Base-by-base conservation (phyloP, 2,888 invertebrate genomes). In the Trichacis sp. region DNA sequence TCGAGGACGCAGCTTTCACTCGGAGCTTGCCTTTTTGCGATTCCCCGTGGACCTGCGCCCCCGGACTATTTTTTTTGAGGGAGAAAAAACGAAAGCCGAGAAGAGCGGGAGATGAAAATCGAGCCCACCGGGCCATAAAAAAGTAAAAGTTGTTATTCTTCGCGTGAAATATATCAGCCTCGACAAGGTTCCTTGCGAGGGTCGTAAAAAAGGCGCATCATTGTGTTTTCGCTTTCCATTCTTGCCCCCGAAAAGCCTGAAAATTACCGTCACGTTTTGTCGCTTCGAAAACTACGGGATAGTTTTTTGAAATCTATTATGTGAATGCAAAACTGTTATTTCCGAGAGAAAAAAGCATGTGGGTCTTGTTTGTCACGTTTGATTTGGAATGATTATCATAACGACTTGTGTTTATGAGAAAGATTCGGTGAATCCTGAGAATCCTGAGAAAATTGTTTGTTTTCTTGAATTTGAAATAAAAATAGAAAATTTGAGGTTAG, bases 91-190 rank as follows among this genome's bases (percentile, higher is more conserved):
- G 53, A 54, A 40, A 24, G 40, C 40, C 40, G 50, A 18, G n/a
- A n/a, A 40, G 11, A 20, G 49, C 43, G 51, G 17, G 55, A 52
- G 57, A 62, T 46, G 57, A 66, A 61, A 61, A 66, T 66, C 51
- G 65, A 51, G 19, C 58, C 65, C 33, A n/a, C 33, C 33, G 45
- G 43, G 64, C 64, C 70, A 57, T 74, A 76, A 75, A 75, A 75
- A 73, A 74, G 67, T 65, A 65, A 69, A 66, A 70, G 68, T 70
- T 48, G 12, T n/a, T 36, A 43, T 29, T 12, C 50, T 45, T 11
- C 29, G 14, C 46, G 46, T 46, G 14, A 46, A 46, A 12, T 46
- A 46, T 24, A 24, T 46, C 46, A 46, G 18, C 6, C 43, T 30
- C 55, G 46, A 68, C 49, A 60, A 70, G 74, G n/a, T n/a, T n/a